A percentile compares a stretch with the other conserved stretches of the same genome.
Conservation (phyloP, 2,797 vertebrate species). For the Phalanger gymnotis region DNA sequence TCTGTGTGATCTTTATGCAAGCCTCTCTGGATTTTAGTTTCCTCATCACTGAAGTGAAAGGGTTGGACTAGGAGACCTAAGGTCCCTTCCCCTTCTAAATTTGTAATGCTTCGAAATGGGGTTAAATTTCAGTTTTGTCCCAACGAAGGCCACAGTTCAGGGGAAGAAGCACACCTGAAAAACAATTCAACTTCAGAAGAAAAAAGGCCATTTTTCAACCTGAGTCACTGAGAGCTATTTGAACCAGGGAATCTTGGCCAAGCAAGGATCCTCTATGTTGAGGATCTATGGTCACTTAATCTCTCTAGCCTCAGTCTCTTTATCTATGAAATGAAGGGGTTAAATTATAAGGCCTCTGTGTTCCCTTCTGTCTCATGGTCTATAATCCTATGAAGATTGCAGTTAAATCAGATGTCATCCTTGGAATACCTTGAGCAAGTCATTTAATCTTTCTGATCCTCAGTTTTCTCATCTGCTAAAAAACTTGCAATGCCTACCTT, state of each 20-base stretch:
- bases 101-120: neutral
- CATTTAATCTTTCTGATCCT: neutral
- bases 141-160: slow-evolving; percentile 59
- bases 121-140: slow-evolving; percentile 67
- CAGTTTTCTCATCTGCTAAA: neutral
- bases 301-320: neutral
- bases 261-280: neutral
- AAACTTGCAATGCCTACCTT: neutral
- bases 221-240: neutral
- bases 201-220: slow-evolving; percentile 49
- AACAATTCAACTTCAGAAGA: neutral
- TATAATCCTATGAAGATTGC: neutral
- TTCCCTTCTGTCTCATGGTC: neutral
- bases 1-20: neutral
- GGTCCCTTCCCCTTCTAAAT: neutral
- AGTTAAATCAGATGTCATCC: neutral
- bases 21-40: neutral
- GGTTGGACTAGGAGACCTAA: neutral
- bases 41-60: neutral
- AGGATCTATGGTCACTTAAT: neutral
- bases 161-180: slow-evolving; percentile 60
- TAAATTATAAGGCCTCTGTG: neutral
- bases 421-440: neutral
- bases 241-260: neutral
- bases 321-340: neutral